phyloP scores from a whole-genome alignment of 2,888 invertebrate genomes.

The Tetragonisca angustula region DNA sequence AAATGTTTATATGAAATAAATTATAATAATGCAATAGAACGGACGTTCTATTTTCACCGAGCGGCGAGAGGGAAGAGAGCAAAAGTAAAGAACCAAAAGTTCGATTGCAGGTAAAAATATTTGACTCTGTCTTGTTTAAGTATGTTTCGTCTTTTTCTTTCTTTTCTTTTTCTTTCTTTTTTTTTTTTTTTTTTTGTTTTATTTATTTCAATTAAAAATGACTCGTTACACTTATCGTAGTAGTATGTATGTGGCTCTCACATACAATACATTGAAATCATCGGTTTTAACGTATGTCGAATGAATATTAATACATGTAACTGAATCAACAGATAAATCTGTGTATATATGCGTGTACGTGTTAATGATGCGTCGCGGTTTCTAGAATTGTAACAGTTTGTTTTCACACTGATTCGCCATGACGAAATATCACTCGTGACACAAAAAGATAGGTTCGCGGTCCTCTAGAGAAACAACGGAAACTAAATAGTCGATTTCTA shows the following conservation, averaged over 20 bases:
- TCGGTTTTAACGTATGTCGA: constrained; percentile 33
- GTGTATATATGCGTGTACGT: constrained; percentile 3
- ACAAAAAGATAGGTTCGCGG: not conserved
- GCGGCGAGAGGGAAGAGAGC: not conserved
- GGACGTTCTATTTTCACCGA: not conserved
- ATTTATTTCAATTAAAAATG: constrained; percentile 58
- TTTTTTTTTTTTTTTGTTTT: constrained; percentile 25
- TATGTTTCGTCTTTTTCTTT: constrained; percentile 25
- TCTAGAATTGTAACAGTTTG: constrained; percentile 8
- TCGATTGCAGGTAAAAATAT: constrained; percentile 21
- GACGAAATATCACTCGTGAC: not conserved
- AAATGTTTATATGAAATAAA: constrained; percentile 83
- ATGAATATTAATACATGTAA: constrained; percentile 37
- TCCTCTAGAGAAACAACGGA: not conserved
- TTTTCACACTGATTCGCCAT: not conserved
- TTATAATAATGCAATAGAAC: constrained; percentile 78
- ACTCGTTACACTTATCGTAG: constrained; percentile 55
- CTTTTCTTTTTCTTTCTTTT: constrained; percentile 36
- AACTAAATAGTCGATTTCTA: constrained; percentile 13
- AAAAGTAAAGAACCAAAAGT: not conserved
- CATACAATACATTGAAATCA: constrained; percentile 56
- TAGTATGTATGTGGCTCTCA: constrained; percentile 39
- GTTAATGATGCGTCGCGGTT: constrained; percentile 4
- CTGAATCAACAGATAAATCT: constrained; percentile 30
- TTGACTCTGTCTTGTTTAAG: constrained; percentile 5